These are phyloP conservation scores for Meandrina meandrites DNA, from an alignment of 92 coral and sea anemone genomes.

Conservation along the genomic window DNA sequence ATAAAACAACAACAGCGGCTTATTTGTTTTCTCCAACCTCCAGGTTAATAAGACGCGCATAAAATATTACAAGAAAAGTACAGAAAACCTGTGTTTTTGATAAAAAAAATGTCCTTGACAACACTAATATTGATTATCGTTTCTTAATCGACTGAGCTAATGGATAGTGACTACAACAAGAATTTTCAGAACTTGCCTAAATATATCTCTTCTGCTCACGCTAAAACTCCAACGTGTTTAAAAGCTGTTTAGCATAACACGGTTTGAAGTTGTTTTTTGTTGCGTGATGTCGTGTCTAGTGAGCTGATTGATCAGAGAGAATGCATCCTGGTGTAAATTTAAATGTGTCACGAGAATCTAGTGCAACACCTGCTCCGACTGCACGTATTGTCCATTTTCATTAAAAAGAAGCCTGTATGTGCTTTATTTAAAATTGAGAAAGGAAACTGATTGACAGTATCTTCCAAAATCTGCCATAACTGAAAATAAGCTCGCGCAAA, in stretches of 20 bases:
- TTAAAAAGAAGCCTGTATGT: neutral
- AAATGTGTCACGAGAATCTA: neutral
- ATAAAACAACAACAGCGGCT: neutral
- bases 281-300: neutral
- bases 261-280: neutral
- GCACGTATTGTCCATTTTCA: neutral
- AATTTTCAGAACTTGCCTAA: neutral
- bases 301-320: neutral
- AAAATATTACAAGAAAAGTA: neutral
- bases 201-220: neutral
- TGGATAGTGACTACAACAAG: neutral
- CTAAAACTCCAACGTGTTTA: neutral
- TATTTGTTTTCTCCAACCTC: neutral
- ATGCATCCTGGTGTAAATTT: neutral
- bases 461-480: neutral
- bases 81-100: neutral
- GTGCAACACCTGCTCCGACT: neutral
- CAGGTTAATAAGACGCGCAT: neutral
- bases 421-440: neutral
- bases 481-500: neutral
- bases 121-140: neutral
- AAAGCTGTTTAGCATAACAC: neutral
- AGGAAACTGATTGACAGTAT: slow-evolving; percentile 6
- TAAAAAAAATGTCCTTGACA: neutral
- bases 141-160: neutral